A percentile compares a stretch with the other conserved stretches of the same genome.
These are phyloP conservation scores for Ceratina australensis DNA, from an alignment of 1,140 invertebrate genomes.

Conservation along the genomic window DNA sequence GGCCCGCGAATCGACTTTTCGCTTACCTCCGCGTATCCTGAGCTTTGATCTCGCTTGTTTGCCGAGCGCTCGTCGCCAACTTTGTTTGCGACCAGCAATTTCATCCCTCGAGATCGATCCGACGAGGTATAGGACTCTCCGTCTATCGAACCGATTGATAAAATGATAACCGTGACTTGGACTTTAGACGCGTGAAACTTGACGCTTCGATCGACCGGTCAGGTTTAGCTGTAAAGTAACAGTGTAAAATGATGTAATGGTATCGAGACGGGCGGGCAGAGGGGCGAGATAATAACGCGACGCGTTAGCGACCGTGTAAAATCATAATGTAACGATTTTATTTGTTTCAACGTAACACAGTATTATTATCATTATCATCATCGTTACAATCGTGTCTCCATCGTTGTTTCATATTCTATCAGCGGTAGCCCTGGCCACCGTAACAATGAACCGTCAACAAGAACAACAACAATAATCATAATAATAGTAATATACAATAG, in stretches of 20 bases:
- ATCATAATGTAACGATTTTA: constrained; percentile 62
- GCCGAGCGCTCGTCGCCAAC: not conserved
- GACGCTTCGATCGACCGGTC: too few relatives aligned
- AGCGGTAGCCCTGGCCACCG: not conserved
- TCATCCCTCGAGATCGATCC: too few relatives aligned
- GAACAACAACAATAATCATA: not conserved
- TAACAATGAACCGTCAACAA: constrained; percentile 7
- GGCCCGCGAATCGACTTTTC: not conserved
- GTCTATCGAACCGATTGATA: too few relatives aligned
- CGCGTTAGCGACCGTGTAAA: constrained; percentile 26
- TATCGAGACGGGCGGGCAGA: not conserved
- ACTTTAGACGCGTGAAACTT: too few relatives aligned
- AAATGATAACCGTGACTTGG: too few relatives aligned
- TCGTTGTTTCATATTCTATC: not conserved
- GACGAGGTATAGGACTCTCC: too few relatives aligned
- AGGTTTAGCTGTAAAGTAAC: too few relatives aligned
- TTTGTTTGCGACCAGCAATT: not conserved
- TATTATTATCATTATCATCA: constrained; percentile 51
- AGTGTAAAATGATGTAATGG: too few relatives aligned
- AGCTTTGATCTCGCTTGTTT: not conserved
- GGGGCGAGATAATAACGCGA: not conserved
- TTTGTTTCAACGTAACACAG: constrained; percentile 51
- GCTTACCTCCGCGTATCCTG: not conserved
- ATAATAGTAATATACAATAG: constrained; percentile 10
- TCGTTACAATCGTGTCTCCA: constrained; percentile 16